phyloP scores from a whole-genome alignment of 2,797 vertebrate genomes.

The Enoplosus armatus region DNA sequence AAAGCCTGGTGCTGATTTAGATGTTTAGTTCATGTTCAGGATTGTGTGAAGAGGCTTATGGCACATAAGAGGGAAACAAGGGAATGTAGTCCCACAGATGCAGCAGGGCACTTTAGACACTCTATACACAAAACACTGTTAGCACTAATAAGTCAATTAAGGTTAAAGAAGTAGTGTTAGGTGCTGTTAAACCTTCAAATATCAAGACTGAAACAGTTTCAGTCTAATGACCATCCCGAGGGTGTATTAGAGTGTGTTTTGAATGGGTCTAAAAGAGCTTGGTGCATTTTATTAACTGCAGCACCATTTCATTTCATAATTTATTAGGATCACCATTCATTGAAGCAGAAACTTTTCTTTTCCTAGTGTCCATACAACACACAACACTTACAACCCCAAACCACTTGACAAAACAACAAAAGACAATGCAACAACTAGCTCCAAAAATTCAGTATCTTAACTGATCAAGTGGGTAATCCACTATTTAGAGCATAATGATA shows the following conservation, averaged over 20 bases:
- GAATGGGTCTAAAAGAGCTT: not conserved
- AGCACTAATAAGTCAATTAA: not conserved
- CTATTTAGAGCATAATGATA: not conserved
- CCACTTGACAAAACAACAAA: not conserved
- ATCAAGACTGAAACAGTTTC: not conserved
- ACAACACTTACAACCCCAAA: not conserved
- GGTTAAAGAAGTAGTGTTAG: not conserved
- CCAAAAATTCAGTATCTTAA: not conserved
- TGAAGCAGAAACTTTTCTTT: not conserved
- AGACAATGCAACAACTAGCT: too few species aligned
- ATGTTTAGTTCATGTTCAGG: conserved; percentile 8
- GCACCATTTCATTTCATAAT: not conserved
- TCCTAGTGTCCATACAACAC: not conserved
- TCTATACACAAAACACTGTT: not conserved
- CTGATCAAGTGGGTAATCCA: not conserved
- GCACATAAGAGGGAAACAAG: not conserved
- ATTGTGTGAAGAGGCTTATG: accelerated
- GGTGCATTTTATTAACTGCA: not conserved
- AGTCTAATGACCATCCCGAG: not conserved
- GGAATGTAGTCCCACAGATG: not conserved
- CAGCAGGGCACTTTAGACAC: not conserved
- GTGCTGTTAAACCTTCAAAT: not conserved
- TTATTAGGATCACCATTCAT: not conserved
- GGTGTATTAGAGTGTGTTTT: not conserved
- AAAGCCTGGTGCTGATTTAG: too few species aligned